phyloP scores from a whole-genome alignment of 2,888 invertebrate genomes.

The Drosophila koepferae region DNA sequence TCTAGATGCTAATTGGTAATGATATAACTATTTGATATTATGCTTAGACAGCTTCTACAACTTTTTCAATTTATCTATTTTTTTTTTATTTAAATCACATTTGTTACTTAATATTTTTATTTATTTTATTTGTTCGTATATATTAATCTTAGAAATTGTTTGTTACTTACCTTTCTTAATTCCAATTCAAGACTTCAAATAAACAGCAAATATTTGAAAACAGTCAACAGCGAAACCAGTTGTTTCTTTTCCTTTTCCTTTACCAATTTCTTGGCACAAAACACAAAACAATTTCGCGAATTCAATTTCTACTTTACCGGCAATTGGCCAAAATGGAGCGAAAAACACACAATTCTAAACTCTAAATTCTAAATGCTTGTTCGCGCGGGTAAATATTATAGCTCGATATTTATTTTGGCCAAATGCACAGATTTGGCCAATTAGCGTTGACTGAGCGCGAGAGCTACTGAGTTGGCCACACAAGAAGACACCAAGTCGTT shows the following conservation, averaged over 20 bases:
- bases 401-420: constrained; percentile 62
- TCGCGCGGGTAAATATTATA: constrained; percentile 62
- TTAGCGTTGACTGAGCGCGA: constrained; percentile 61
- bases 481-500: constrained; percentile 21
- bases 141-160: constrained; percentile 2
- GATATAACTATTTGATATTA: not conserved
- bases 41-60: not conserved
- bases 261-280: constrained; percentile 31
- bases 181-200: constrained; percentile 36
- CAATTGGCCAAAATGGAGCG: constrained; percentile 21
- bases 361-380: constrained; percentile 40
- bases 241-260: constrained; percentile 8
- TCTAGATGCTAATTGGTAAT: not conserved
- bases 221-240: constrained; percentile 36
- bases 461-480: constrained; percentile 47
- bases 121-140: not conserved
- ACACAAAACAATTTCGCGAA: constrained; percentile 31
- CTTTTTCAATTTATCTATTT: not conserved
- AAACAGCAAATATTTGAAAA: constrained; percentile 21
- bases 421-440: constrained; percentile 62
- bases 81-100: constrained; percentile 13
- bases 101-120: not conserved
- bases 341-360: constrained; percentile 16
- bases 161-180: constrained; percentile 49
- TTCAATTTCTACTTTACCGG: constrained; percentile 42